A percentile compares a stretch with the other conserved stretches of the same genome.
These are phyloP conservation scores for Cyclargus thomasi DNA, from an alignment of 1,140 invertebrate species.

Conservation along the genomic window DNA sequence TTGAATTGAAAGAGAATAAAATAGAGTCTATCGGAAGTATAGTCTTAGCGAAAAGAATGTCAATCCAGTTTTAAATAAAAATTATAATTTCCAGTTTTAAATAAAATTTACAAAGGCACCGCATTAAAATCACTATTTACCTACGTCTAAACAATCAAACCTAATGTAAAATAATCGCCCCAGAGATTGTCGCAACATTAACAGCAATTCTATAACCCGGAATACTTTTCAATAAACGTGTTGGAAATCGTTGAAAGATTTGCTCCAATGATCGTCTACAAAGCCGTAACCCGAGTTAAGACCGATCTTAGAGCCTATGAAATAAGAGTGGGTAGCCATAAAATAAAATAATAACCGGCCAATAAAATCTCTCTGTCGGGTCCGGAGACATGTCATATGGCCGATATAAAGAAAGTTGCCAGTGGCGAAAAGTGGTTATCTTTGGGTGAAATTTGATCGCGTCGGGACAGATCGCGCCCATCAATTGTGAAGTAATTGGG, in stretches of 20 bases:
- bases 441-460: constrained; percentile 57
- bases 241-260: constrained; percentile 55
- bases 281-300: constrained; percentile 61
- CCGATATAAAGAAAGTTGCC: constrained; percentile 51
- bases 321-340: constrained; percentile 70
- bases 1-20: no score
- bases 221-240: constrained; percentile 64
- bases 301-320: constrained; percentile 58
- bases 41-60: no score
- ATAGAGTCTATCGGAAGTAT: no score
- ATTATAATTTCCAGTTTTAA: no score
- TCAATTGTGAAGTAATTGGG: constrained; percentile 67
- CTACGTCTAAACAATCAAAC: constrained; percentile 4
- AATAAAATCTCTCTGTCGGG: constrained; percentile 62
- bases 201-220: constrained; percentile 46
- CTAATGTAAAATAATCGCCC: constrained; percentile 25
- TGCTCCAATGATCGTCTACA: constrained; percentile 60
- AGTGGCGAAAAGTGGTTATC: constrained; percentile 49
- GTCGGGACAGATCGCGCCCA: constrained; percentile 45
- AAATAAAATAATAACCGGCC: constrained; percentile 73
- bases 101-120: not conserved
- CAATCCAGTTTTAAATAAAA: not conserved
- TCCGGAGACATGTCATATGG: constrained; percentile 62
- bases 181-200: constrained; percentile 41
- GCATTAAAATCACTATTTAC: not conserved